These are phyloP conservation scores for Drosophila leontia DNA, from an alignment of 1,140 invertebrate genomes.

Conservation along the genomic window DNA sequence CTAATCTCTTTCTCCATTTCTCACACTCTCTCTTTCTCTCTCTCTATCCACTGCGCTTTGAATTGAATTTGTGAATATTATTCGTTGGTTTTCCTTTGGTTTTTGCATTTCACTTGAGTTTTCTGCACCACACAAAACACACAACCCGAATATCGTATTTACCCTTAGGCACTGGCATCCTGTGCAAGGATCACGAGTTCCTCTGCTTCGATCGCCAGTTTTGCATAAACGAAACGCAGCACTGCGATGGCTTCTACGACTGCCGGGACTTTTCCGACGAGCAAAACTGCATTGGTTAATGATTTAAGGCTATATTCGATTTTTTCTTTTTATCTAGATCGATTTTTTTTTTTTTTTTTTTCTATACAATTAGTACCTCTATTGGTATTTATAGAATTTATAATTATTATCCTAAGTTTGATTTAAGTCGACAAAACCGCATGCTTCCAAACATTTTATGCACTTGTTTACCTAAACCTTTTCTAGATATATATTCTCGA, in stretches of 20 bases:
- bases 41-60: constrained; percentile 23
- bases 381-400: background rate
- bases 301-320: constrained; percentile 15
- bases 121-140: constrained; percentile 20
- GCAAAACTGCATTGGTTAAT: constrained; percentile 90
- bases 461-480: constrained; percentile 11
- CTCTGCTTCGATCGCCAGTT: constrained; percentile 88
- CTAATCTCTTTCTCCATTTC: constrained; percentile 45
- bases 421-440: constrained; percentile 7
- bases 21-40: constrained; percentile 35
- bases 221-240: constrained; percentile 89
- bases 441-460: constrained; percentile 22
- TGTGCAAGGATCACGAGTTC: constrained; percentile 87
- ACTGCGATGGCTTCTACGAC: constrained; percentile 95
- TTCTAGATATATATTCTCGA: background rate
- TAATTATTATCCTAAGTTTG: constrained; percentile 3
- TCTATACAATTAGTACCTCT: background rate
- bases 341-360: constrained; percentile 6
- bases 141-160: constrained; percentile 8
- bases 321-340: constrained; percentile 16
- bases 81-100: constrained; percentile 22
- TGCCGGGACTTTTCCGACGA: constrained; percentile 97
- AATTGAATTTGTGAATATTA: constrained; percentile 10
- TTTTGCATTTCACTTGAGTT: constrained; percentile 28
- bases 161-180: constrained; percentile 62